Evolutionary conservation across 2,888 invertebrate genomes (phyloP).

Genomic region (Acrobasis consociella): DNA sequence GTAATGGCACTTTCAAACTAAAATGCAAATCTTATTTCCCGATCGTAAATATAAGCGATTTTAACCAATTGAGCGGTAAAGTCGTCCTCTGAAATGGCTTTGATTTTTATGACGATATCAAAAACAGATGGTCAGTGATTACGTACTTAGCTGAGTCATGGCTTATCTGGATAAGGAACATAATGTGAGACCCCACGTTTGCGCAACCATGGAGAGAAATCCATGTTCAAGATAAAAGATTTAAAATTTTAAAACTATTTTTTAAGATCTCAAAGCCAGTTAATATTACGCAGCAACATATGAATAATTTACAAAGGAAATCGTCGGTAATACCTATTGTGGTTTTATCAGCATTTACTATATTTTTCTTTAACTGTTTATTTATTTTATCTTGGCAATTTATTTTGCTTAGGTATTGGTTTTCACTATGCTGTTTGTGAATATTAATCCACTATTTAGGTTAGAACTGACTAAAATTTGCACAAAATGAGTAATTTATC

Average conservation of each 20-base stretch:
- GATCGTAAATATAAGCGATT: constrained; percentile 14
- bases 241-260: constrained; percentile 1
- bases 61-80: constrained; percentile 6
- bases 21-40: constrained; percentile 15
- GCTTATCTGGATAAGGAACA: constrained; percentile 67
- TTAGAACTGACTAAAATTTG: background rate
- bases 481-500: background rate
- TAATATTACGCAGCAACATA: background rate
- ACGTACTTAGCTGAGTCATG: constrained; percentile 66
- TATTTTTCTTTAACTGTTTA: background rate
- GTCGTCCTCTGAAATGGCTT: constrained; percentile 35
- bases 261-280: background rate
- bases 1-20: constrained; percentile 14
- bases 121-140: constrained; percentile 73
- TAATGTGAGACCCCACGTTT: constrained; percentile 54
- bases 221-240: constrained; percentile 8
- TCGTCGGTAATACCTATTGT: background rate
- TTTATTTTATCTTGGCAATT: background rate
- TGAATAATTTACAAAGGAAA: background rate
- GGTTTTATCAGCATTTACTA: background rate
- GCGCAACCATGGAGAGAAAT: constrained; percentile 41
- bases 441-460: too few species aligned
- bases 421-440: too few species aligned
- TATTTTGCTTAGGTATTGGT: too few species aligned
- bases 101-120: constrained; percentile 65